Percentiles rank a stretch among this genome's conserved stretches.
Evolutionary conservation across 2,797 vertebrate species (phyloP).

Genomic region (Scyliorhinus canicula): DNA sequence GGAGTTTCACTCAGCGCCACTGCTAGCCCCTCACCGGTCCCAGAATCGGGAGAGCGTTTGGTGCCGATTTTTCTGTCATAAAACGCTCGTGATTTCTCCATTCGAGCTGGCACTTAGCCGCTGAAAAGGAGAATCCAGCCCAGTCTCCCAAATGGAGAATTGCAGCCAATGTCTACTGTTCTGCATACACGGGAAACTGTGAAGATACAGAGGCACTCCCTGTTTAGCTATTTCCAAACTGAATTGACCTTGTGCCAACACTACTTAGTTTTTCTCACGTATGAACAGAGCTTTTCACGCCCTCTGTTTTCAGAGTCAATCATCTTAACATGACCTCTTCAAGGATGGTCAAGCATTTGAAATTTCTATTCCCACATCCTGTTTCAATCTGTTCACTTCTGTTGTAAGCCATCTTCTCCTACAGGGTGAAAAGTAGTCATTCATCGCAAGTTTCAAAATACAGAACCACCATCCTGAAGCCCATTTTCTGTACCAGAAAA

Average conservation of each 20-base stretch:
- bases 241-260: neutral
- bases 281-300: neutral
- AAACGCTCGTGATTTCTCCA: too few species aligned
- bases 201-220: neutral
- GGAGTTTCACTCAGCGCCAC: too few species aligned
- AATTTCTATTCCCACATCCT: neutral
- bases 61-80: too few species aligned
- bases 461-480: neutral
- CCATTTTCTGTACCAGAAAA: neutral
- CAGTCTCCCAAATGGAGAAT: too few species aligned
- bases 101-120: too few species aligned
- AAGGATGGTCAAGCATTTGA: neutral
- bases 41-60: too few species aligned
- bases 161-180: neutral
- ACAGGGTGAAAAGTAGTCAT: neutral
- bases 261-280: neutral
- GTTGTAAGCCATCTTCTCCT: neutral
- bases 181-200: neutral
- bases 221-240: neutral
- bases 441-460: neutral
- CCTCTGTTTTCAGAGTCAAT: neutral
- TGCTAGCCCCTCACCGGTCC: too few species aligned
- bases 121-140: too few species aligned
- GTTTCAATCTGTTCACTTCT: neutral
- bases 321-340: neutral